Evolutionary conservation across 1,140 invertebrate species (phyloP).

Genomic region (Armadillidium nasatum): DNA sequence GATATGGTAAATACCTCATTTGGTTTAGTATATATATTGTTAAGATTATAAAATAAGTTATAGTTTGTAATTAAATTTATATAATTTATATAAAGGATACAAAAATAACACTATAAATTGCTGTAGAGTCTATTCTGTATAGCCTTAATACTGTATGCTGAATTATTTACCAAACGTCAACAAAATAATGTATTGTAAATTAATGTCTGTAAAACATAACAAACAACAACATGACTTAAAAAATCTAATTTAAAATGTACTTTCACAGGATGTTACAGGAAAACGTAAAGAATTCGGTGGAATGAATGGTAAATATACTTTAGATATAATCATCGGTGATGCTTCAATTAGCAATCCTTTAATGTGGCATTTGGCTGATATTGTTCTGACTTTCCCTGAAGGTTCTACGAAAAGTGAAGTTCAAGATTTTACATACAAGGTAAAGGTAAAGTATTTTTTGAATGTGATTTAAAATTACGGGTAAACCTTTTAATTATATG

Average conservation of each 20-base stretch:
- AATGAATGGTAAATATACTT: slow-evolving; percentile 70
- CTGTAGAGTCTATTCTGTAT: too few relatives aligned
- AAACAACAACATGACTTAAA: too few relatives aligned
- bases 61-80: too few relatives aligned
- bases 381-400: slow-evolving; percentile 64
- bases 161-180: too few relatives aligned
- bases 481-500: not conserved
- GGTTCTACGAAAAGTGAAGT: not conserved
- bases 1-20: slow-evolving; percentile 66
- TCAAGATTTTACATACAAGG: slow-evolving; percentile 37
- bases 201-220: too few relatives aligned
- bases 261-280: not conserved
- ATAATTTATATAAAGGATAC: too few relatives aligned
- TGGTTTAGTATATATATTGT: not conserved
- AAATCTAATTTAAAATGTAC: too few relatives aligned
- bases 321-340: slow-evolving; percentile 74
- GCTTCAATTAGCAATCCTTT: slow-evolving; percentile 73
- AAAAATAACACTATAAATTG: too few relatives aligned
- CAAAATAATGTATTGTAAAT: too few relatives aligned
- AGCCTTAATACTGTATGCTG: too few relatives aligned
- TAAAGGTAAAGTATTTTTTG: not conserved
- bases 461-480: not conserved
- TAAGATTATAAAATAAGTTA: too few relatives aligned
- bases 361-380: slow-evolving; percentile 72
- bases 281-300: slow-evolving; percentile 45